Conservation (phyloP, 1,140 invertebrate species). For the Branchinecta lindahli region DNA sequence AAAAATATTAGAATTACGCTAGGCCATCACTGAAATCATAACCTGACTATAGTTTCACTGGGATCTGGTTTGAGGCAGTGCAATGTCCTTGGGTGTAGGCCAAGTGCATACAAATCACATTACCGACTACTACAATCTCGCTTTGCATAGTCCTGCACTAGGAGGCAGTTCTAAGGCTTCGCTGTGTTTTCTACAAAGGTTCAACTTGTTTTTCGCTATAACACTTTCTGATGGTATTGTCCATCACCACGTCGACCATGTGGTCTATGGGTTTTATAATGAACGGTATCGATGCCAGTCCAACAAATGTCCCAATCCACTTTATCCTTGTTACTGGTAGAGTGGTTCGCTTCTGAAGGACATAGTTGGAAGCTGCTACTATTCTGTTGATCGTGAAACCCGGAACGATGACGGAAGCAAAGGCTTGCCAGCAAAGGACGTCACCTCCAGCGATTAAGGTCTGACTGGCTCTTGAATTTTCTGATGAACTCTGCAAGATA, state of each 20-base stretch:
- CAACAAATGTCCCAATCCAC: conserved; percentile 56
- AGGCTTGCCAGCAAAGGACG: conserved; percentile 76
- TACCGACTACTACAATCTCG: too few species aligned
- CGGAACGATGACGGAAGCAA: conserved; percentile 80
- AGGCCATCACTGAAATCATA: too few species aligned
- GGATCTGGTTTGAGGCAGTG: too few species aligned
- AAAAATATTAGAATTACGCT: too few species aligned
- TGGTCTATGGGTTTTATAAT: conserved; percentile 83
- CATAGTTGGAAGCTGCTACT: conserved; percentile 43
- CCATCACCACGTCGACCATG: conserved; percentile 60
- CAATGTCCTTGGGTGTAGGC: too few species aligned
- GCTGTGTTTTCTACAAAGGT: too few species aligned
- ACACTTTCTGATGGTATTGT: conserved; percentile 40
- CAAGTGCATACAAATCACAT: too few species aligned
- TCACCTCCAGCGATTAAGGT: conserved; percentile 52
- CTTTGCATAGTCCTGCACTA: too few species aligned
- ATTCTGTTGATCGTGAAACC: conserved; percentile 82
- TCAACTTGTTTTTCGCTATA: not conserved
- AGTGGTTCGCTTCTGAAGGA: conserved; percentile 37
- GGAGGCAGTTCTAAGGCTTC: too few species aligned
- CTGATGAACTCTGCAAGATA: too few species aligned
- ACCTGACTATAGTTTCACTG: too few species aligned
- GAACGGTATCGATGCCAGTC: conserved; percentile 68
- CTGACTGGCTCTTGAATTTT: conserved; percentile 29
- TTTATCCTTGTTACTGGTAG: conserved; percentile 38